Percentiles rank a stretch among this genome's conserved stretches.
Conservation (phyloP, 1,140 invertebrate genomes). For the Antheraea pernyi region DNA sequence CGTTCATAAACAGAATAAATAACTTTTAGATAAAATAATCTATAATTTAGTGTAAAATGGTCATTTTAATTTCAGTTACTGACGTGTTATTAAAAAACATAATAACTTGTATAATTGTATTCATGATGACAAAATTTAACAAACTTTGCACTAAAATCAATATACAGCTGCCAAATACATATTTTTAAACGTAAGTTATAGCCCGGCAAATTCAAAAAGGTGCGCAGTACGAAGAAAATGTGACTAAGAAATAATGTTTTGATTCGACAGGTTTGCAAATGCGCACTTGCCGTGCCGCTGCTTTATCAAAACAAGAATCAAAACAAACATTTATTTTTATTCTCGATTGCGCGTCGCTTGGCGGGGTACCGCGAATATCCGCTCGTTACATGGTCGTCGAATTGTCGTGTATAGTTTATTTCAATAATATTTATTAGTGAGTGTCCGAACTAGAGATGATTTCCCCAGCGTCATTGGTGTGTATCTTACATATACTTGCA, state of each 20-base stretch:
- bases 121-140: background rate
- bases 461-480: conserved; percentile 31
- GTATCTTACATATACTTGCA: conserved; percentile 4
- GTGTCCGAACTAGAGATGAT: conserved; percentile 23
- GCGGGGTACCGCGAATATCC: conserved; percentile 10
- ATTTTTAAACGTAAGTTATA: conserved; percentile 24
- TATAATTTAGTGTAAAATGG: no score
- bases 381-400: conserved; percentile 22
- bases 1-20: background rate
- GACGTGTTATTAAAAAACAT: no score
- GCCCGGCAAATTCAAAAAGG: conserved; percentile 17
- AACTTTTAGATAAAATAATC: background rate
- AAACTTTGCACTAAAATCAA: background rate
- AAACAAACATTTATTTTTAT: conserved; percentile 44
- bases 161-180: conserved; percentile 1
- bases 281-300: conserved; percentile 18
- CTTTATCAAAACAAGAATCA: conserved; percentile 28
- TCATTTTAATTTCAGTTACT: no score
- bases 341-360: conserved; percentile 21
- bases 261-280: conserved; percentile 16
- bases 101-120: no score
- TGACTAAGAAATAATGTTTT: conserved; percentile 15
- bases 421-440: conserved; percentile 10
- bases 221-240: background rate
- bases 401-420: conserved; percentile 33